Evolutionary conservation across 30 jellyfish, hydroid and myxozoan genomes (phyloP), one percentile per base, ranked within the genome.

Genomic region (Aurelia aurita): DNA sequence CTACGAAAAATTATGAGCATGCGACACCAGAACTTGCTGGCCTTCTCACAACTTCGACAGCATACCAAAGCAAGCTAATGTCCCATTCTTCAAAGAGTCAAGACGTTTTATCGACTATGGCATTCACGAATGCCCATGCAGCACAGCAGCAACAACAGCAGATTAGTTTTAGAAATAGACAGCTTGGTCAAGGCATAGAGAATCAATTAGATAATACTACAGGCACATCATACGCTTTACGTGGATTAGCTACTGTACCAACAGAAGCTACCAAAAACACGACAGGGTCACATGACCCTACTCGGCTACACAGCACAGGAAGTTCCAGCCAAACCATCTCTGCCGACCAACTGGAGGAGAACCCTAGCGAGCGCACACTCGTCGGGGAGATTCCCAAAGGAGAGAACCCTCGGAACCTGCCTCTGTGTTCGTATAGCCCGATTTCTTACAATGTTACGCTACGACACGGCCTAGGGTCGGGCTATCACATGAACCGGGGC

Each of bases 381-480:
- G 65, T 58, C 15, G 82, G 82, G 29, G 39, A 44, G 66, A 35
- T 69, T 21, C 47, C 65, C 44, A 22, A n/a, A 23, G 63, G 31
- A 29, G 89, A 49, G 59, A 62, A 62, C 20, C 58, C 80, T 39
- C 71, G 87, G 84, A 61, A 62, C 89, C 99, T 63, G 91, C 97
- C 97, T 96, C 96, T 89, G 97, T 94, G 99, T 94, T 91, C 93
- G 85, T 94, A 73, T 94, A 94, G 99, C 99, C 99, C 99, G 99
- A 89, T 94, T 89, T 94, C 99, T 94, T 94, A 94, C 99, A 94
- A 94, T 94, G 99, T 94, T 94, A 90, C 99, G 99, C 99, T 94
- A 90, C 99, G 97, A 69, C 94, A 88, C 85, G 97, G 99, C 95
- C 95, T 75, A 91, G 99, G 83, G 92, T 89, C 99, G 96, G 99